Evolutionary conservation across 1,140 invertebrate genomes (phyloP).

Genomic region (Scaptomyza hsui): DNA sequence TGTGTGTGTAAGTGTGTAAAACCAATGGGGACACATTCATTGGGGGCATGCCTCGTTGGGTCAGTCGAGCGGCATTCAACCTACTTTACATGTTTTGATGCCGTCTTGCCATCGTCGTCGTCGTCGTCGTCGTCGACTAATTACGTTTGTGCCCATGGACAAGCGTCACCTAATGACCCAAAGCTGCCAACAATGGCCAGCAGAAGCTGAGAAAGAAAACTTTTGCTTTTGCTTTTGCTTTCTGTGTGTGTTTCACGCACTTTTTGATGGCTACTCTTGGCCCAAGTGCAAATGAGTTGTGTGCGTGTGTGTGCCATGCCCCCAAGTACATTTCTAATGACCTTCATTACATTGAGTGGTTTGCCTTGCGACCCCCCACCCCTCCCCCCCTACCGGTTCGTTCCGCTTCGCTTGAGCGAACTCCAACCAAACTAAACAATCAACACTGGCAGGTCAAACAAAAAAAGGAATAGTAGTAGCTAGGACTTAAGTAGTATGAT

Average conservation of each 20-base stretch:
- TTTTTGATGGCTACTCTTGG: constrained; percentile 41
- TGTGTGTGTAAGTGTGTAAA: background rate
- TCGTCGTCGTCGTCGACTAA: constrained; percentile 51
- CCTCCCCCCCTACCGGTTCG: background rate
- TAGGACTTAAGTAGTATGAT: constrained; percentile 27
- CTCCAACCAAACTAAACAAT: constrained; percentile 1
- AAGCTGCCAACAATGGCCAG: constrained; percentile 66
- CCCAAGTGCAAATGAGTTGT: constrained; percentile 56
- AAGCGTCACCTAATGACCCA: constrained; percentile 81
- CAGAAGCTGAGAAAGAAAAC: constrained; percentile 37
- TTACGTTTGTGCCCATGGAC: constrained; percentile 73
- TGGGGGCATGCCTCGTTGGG: constrained; percentile 57
- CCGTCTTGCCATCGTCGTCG: constrained; percentile 40
- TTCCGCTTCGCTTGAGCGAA: constrained; percentile 11
- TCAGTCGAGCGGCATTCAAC: constrained; percentile 64
- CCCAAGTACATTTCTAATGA: constrained; percentile 72
- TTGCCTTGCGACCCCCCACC: constrained; percentile 8
- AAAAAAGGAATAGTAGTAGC: background rate
- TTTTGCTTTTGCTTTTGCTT: constrained; percentile 15
- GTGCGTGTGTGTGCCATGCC: constrained; percentile 14
- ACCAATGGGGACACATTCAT: constrained; percentile 21
- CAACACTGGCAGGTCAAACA: constrained; percentile 15
- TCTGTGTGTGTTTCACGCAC: constrained; percentile 44
- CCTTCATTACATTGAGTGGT: constrained; percentile 77
- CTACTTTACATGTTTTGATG: constrained; percentile 80